These are phyloP conservation scores for Nudaria mundana DNA, from an alignment of 2,888 invertebrate species.

Conservation along the genomic window DNA sequence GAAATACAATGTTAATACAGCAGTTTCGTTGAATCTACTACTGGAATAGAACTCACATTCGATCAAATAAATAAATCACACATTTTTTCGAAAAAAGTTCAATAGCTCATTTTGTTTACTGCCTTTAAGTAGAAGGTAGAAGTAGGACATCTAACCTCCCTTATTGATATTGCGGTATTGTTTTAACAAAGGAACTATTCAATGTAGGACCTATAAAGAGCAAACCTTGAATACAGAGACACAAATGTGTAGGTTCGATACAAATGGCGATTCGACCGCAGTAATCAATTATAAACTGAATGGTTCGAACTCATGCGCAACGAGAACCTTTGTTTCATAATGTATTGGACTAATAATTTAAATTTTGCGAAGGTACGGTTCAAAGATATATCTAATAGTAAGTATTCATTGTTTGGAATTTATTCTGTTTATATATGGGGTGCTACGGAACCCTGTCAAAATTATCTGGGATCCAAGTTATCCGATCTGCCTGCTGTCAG, in stretches of 20 bases:
- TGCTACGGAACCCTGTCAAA: too few relatives aligned
- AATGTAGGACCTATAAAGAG: constrained; percentile 26
- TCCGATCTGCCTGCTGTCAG: too few relatives aligned
- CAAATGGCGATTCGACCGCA: constrained; percentile 75
- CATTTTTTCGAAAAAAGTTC: too few relatives aligned
- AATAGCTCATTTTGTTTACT: too few relatives aligned
- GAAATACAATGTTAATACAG: too few relatives aligned
- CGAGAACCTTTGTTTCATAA: constrained; percentile 47
- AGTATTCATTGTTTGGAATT: constrained; percentile 10
- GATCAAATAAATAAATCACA: too few relatives aligned
- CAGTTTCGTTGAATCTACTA: too few relatives aligned
- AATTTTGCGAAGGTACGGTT: constrained; percentile 32
- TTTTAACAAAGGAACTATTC: not conserved
- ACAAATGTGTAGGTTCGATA: constrained; percentile 72
- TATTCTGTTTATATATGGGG: constrained; percentile 2
- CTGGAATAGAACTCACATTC: too few relatives aligned
- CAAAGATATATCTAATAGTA: constrained; percentile 6
- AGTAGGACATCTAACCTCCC: too few relatives aligned
- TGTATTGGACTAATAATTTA: constrained; percentile 54
- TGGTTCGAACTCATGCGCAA: constrained; percentile 49
- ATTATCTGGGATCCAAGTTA: too few relatives aligned
- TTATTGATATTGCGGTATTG: not conserved
- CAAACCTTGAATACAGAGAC: constrained; percentile 47
- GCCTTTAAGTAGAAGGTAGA: too few relatives aligned
- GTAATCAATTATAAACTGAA: constrained; percentile 75